phyloP scores from a whole-genome alignment of 37 sponge, comb jelly and placozoan genomes.

The Mnemiopsis leidyi region DNA sequence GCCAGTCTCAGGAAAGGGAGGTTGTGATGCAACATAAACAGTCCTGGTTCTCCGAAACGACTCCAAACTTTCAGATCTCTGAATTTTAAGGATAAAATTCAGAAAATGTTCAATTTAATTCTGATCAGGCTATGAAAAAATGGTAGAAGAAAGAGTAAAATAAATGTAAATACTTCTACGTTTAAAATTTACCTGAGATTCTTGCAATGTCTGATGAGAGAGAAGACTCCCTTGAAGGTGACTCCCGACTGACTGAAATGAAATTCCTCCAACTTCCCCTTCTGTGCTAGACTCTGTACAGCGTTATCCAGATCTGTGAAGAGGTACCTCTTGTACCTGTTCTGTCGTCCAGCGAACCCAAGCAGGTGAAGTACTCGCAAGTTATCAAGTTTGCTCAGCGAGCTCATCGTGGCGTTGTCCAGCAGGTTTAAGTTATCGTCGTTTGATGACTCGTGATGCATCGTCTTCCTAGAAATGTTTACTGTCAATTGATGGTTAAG shows the following conservation, averaged over 20 bases:
- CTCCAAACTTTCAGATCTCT: background rate
- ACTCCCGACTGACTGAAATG: background rate
- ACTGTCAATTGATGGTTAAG: no score
- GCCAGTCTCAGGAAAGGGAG: conserved; percentile 6
- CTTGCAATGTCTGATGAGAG: background rate
- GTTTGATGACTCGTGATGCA: background rate
- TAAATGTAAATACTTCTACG: no score
- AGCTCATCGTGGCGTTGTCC: background rate
- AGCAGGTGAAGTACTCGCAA: background rate
- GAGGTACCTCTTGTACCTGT: background rate
- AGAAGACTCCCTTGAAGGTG: background rate
- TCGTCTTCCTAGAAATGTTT: background rate
- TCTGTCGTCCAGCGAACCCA: conserved; percentile 2
- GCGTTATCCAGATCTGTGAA: background rate
- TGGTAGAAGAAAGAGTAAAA: no score
- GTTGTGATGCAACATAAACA: conserved; percentile 30
- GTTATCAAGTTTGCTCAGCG: background rate
- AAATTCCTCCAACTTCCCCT: background rate
- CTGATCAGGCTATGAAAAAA: no score
- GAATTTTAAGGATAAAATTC: no score
- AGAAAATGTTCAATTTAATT: no score
- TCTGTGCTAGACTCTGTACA: background rate
- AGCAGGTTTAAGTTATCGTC: background rate
- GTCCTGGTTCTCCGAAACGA: background rate
- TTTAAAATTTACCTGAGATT: background rate